Evolutionary conservation across 2,888 invertebrate genomes (phyloP).

Genomic region (Nematopogon swammerdamellus): DNA sequence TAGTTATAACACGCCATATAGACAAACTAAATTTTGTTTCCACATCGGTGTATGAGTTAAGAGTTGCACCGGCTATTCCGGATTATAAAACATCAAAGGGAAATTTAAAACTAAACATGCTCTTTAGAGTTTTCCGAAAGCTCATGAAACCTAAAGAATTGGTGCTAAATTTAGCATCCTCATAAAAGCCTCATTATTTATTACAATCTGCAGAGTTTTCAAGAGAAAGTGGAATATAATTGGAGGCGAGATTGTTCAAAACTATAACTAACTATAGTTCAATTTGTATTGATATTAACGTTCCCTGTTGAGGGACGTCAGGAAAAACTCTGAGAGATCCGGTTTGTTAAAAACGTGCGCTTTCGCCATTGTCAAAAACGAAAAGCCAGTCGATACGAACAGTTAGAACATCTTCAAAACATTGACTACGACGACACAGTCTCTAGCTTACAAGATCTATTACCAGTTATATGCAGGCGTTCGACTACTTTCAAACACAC

Average conservation of each 20-base stretch:
- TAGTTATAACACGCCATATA: no score
- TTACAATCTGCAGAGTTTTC: background rate
- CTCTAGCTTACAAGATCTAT: background rate
- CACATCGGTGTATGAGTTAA: no score
- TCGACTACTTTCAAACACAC: no score
- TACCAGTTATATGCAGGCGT: background rate
- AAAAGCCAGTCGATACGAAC: no score
- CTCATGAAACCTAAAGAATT: no score
- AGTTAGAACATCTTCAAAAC: background rate
- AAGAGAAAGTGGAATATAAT: background rate
- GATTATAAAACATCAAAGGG: no score
- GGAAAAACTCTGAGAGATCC: background rate
- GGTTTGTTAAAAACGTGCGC: background rate
- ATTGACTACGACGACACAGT: background rate
- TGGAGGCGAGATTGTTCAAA: constrained; percentile 5
- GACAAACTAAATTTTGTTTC: no score
- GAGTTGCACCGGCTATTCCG: no score
- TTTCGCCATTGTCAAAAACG: background rate
- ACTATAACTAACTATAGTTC: background rate
- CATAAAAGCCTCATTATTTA: background rate
- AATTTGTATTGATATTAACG: no score
- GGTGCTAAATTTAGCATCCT: background rate
- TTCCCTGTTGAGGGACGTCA: no score
- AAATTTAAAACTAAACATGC: no score
- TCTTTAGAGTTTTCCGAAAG: no score